Conservation (phyloP, 1,140 invertebrate genomes). For the Euwallacea fornicatus region DNA sequence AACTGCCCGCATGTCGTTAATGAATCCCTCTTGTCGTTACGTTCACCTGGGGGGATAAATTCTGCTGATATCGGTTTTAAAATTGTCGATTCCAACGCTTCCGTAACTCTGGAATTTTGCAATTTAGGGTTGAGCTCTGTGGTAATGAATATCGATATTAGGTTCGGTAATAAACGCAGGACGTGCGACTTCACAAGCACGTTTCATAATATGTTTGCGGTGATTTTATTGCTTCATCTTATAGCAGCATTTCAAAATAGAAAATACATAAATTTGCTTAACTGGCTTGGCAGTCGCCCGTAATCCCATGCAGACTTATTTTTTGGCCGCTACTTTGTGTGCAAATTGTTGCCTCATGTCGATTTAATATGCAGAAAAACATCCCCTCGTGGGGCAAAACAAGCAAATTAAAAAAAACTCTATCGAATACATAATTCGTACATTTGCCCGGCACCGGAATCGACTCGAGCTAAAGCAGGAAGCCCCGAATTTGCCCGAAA, state of each 20-base stretch:
- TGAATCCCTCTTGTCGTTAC: conserved; percentile 20
- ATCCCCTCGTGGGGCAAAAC: too few species aligned
- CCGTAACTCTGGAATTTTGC: too few species aligned
- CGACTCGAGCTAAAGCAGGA: neutral
- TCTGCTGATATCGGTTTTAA: conserved; percentile 19
- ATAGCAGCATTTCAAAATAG: conserved; percentile 1
- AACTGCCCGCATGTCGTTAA: conserved; percentile 23
- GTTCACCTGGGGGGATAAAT: conserved; percentile 21
- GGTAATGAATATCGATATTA: too few species aligned
- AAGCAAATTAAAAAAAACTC: too few species aligned
- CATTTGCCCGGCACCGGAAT: too few species aligned
- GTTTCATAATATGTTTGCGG: neutral
- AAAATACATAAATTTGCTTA: conserved; percentile 1
- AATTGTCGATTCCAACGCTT: neutral
- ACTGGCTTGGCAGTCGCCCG: neutral
- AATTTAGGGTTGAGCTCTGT: too few species aligned
- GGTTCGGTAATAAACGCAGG: too few species aligned
- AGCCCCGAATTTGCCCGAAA: conserved; percentile 7
- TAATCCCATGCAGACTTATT: neutral
- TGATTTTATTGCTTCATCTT: neutral
- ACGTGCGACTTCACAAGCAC: neutral
- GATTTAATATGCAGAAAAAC: too few species aligned
- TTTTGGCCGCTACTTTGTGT: neutral
- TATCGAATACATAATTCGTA: too few species aligned
- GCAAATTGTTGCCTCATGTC: neutral